Base-by-base conservation (phyloP, 1,140 invertebrate species). In the Drosophila sp. region DNA sequence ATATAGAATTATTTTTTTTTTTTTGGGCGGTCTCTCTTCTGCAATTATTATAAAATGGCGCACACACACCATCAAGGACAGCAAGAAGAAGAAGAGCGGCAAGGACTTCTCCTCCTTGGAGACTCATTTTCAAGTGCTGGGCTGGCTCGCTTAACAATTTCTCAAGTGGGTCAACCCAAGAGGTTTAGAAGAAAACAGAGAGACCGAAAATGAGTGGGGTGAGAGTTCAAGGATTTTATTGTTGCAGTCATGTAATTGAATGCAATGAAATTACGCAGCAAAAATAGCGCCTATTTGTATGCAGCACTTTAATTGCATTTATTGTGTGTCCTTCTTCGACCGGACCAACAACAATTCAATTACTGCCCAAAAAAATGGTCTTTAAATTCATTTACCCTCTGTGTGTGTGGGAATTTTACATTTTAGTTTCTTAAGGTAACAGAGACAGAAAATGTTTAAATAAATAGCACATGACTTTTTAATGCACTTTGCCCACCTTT, bases 31-130 rank as follows among this genome's bases (percentile, higher is more conserved):
- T 86, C 57, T 69, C 71, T 69, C 71, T 62, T 75, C 73, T 87
- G 79, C 82, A 87, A 86, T 86, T 87, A 86, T 86, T 87, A 82
- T 86, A 87, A 86, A 87, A 87, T 82, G 83, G 66, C 83, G 75
- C 66, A 67, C 69, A 76, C 38, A 76, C 38, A 72, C 38, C 70
- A 73, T 54, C 60, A 75, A 79, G 70, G 56, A 70, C 66, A 62
- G 60, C 66, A 67, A 68, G 17, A 17, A 17, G 17, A 68, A 83
- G 80, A 66, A 68, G 60, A 65, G 68, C 72, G 65, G 76, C 76
- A 78, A 65, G 64, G 78, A 65, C 68, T 67, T 50, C 64, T 40
- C 75, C 79, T 86, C 82, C 84, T 86, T 83, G 72, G 82, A 86
- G 82, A 86, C 82, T 83, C 79, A 87, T 87, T 86, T 87, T 87